These are phyloP conservation scores for Scaptomyza pallida DNA, from an alignment of 1,140 invertebrate species.

Conservation along the genomic window DNA sequence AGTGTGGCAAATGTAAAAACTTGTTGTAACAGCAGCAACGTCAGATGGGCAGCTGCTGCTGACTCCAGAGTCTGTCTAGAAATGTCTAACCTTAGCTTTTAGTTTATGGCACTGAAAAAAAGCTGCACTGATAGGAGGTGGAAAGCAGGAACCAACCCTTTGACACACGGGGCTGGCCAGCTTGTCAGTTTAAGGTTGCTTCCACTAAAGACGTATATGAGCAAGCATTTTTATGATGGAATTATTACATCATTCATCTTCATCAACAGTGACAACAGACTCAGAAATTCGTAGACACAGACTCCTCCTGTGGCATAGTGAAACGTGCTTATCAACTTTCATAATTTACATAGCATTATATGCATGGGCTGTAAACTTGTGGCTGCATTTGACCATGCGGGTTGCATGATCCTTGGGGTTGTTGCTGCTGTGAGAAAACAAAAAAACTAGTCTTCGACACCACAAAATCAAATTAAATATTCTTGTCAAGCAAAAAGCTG, in stretches of 20 bases:
- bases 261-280: conserved; percentile 66
- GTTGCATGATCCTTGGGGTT: conserved; percentile 26
- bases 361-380: conserved; percentile 15
- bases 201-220: conserved; percentile 24
- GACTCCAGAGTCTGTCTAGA: conserved; percentile 34
- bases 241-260: conserved; percentile 83
- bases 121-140: neutral
- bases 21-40: conserved; percentile 53
- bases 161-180: conserved; percentile 37
- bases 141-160: conserved; percentile 59
- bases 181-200: conserved; percentile 47
- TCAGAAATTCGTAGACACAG: no score
- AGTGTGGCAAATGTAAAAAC: conserved; percentile 61
- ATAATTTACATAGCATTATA: conserved; percentile 39
- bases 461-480: conserved; percentile 66
- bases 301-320: neutral
- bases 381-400: conserved; percentile 47
- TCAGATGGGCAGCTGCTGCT: conserved; percentile 31
- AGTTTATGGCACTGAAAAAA: conserved; percentile 35
- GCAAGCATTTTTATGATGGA: conserved; percentile 77
- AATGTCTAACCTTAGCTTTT: conserved; percentile 56
- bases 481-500: conserved; percentile 50
- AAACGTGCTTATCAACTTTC: conserved; percentile 69
- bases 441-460: conserved; percentile 17
- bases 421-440: conserved; percentile 58